Evolutionary conservation across 1,140 invertebrate species (phyloP).

Genomic region (Habropoda laboriosa): DNA sequence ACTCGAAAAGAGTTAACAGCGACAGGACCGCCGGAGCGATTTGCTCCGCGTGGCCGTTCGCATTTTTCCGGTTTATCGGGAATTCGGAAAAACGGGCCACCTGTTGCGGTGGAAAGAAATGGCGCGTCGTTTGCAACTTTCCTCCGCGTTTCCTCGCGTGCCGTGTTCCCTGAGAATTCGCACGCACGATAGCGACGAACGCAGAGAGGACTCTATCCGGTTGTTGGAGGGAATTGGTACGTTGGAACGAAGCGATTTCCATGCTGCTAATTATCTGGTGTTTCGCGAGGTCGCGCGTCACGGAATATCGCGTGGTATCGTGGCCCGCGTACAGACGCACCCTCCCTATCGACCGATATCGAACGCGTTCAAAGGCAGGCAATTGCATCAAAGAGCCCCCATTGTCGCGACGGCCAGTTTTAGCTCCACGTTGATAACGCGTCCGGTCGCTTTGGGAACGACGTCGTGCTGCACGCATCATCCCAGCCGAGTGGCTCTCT

Average conservation of each 20-base stretch:
- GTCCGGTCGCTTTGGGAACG: neutral
- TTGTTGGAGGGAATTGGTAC: too few relatives aligned
- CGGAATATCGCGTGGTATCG: neutral
- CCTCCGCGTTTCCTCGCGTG: neutral
- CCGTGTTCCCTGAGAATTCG: too few relatives aligned
- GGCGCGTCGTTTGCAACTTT: neutral
- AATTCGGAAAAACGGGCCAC: conserved; percentile 49
- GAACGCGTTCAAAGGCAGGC: conserved; percentile 15
- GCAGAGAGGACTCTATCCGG: too few relatives aligned
- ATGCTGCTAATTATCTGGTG: conserved; percentile 42
- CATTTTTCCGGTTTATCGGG: too few relatives aligned
- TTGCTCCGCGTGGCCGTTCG: too few relatives aligned
- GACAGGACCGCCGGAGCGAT: too few relatives aligned
- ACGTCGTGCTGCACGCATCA: neutral
- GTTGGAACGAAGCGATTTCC: conserved; percentile 3
- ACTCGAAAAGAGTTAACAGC: too few relatives aligned
- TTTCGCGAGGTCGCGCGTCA: neutral
- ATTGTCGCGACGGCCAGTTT: conserved; percentile 19
- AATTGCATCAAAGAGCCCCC: conserved; percentile 11
- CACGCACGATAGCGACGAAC: too few relatives aligned
- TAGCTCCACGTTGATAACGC: neutral
- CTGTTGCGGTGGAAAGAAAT: conserved; percentile 60
- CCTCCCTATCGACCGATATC: conserved; percentile 11
- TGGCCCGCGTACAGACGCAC: neutral
- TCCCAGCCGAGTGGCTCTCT: too few relatives aligned